phyloP scores from a whole-genome alignment of 2,797 vertebrate species.

The Oreortyx pictus region DNA sequence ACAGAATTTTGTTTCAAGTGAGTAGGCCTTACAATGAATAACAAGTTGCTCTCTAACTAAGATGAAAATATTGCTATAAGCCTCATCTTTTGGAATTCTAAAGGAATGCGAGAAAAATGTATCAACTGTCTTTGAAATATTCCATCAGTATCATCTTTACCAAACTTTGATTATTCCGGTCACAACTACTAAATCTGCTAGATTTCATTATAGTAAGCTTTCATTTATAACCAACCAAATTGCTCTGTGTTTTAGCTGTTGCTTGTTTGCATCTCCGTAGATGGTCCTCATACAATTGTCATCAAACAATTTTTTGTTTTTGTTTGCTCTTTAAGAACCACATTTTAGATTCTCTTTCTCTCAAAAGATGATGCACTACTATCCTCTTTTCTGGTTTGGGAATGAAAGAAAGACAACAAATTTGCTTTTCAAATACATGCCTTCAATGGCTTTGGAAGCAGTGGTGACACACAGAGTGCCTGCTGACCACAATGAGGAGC shows the following conservation, averaged over 20 bases:
- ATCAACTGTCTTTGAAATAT: neutral
- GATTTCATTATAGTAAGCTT: neutral
- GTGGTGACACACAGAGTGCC: neutral
- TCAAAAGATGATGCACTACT: neutral
- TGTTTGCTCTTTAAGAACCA: neutral
- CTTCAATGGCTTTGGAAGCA: neutral
- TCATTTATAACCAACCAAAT: neutral
- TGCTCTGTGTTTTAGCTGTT: neutral
- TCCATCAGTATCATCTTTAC: neutral
- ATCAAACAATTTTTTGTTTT: too few relatives aligned
- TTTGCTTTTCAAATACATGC: neutral
- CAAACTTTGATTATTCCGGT: neutral
- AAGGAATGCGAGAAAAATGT: neutral
- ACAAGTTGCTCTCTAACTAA: neutral
- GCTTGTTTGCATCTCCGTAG: neutral
- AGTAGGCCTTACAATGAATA: neutral
- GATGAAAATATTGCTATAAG: neutral
- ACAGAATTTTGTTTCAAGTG: neutral
- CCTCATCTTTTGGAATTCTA: neutral
- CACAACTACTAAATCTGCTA: neutral
- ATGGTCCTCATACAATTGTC: neutral
- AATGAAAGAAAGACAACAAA: neutral
- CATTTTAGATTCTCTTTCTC: rapidly evolving
- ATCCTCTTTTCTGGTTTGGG: neutral
- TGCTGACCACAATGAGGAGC: neutral